phyloP scores from a whole-genome alignment of 2,888 invertebrate genomes.

The Drosophila suboccidentalis region DNA sequence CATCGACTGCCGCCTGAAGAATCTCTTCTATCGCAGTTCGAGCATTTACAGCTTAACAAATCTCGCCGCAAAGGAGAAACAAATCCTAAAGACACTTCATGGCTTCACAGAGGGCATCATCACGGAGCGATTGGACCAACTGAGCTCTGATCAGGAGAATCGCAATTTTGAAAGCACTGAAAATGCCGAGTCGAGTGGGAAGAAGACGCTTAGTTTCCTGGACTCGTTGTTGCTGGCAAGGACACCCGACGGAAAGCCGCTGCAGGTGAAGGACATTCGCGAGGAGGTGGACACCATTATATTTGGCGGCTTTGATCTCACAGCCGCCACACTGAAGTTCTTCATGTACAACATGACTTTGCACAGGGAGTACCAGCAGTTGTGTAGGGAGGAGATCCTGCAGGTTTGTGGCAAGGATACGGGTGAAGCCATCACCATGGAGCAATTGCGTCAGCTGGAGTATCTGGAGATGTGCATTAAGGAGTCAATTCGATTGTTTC shows the following conservation, averaged over 20 bases:
- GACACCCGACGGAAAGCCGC: slow-evolving; percentile 39
- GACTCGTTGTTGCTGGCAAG: slow-evolving; percentile 58
- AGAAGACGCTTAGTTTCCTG: slow-evolving; percentile 28
- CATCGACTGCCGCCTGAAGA: slow-evolving; percentile 52
- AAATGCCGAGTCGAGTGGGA: slow-evolving; percentile 21
- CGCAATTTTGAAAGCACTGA: slow-evolving; percentile 17
- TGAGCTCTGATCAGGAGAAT: slow-evolving; percentile 45
- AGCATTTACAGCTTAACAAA: slow-evolving; percentile 40
- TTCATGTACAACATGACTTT: slow-evolving; percentile 71
- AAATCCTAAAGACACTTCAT: slow-evolving; percentile 49
- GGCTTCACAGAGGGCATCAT: slow-evolving; percentile 65
- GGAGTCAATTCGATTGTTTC: slow-evolving; percentile 71
- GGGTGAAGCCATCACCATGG: slow-evolving; percentile 36
- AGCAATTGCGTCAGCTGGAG: slow-evolving; percentile 60
- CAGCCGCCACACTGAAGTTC: slow-evolving; percentile 67
- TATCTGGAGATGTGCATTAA: slow-evolving; percentile 78
- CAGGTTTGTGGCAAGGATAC: slow-evolving; percentile 62
- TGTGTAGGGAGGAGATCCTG: slow-evolving; percentile 69
- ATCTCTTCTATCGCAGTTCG: slow-evolving; percentile 52
- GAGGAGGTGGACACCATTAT: slow-evolving; percentile 72
- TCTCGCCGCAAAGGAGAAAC: slow-evolving; percentile 46
- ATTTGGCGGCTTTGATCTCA: slow-evolving; percentile 73
- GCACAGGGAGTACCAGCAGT: slow-evolving; percentile 62
- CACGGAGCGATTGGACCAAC: slow-evolving; percentile 38
- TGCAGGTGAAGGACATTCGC: slow-evolving; percentile 58